Conservation (phyloP, 2,797 vertebrate genomes). For the Anguilla obscura region DNA sequence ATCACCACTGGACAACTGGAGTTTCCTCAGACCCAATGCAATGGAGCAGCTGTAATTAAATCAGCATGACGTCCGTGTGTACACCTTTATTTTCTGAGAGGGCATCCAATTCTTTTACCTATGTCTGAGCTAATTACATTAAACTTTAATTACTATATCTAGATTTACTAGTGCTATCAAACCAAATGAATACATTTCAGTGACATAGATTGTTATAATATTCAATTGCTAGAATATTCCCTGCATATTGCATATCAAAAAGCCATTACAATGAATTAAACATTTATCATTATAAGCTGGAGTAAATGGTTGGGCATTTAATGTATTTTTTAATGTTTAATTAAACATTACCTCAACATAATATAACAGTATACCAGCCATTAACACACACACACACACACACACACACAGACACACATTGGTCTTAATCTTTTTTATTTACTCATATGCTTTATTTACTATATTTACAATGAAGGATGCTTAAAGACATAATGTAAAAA, state of each 20-base stretch:
- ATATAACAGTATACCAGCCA: background rate
- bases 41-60: background rate
- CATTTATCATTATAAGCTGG: background rate
- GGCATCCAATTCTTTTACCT: background rate
- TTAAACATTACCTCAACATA: background rate
- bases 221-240: background rate
- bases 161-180: background rate
- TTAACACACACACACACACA: background rate
- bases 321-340: background rate
- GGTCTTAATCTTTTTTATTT: conserved; percentile 33
- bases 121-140: background rate
- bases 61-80: background rate
- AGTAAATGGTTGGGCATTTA: background rate
- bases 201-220: background rate
- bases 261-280: background rate
- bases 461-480: too few relatives aligned
- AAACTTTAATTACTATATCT: background rate
- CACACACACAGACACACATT: background rate
- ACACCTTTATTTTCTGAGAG: background rate
- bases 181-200: background rate
- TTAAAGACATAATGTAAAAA: background rate
- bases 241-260: background rate
- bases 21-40: background rate
- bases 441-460: background rate
- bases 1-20: background rate